A percentile compares a stretch with the other conserved stretches of the same genome.
phyloP scores from a whole-genome alignment of 2,797 vertebrate genomes.

The Cetoscarus ocellatus region DNA sequence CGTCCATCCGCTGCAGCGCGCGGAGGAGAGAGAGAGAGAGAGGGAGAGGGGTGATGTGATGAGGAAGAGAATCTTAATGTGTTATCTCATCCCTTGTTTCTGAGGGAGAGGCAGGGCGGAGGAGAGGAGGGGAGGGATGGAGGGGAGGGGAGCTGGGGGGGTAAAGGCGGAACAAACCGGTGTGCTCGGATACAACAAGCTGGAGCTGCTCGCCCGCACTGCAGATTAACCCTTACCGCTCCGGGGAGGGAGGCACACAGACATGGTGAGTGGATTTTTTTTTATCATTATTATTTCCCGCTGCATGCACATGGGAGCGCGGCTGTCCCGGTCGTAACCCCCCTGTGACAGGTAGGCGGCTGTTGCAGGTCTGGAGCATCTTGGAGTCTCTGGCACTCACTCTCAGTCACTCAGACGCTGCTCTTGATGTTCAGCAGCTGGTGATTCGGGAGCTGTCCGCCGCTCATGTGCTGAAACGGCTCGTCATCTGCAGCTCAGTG shows the following conservation, averaged over 20 bases:
- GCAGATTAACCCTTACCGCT: conserved; percentile 86
- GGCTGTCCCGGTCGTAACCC: not conserved
- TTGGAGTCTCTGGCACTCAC: conserved; percentile 19
- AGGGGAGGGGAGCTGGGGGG: conserved; percentile 45
- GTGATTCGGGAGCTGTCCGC: conserved; percentile 63
- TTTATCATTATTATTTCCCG: not conserved
- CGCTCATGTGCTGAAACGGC: conserved; percentile 69
- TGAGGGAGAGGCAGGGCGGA: conserved; percentile 59
- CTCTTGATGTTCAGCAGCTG: conserved; percentile 31
- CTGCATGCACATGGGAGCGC: conserved; percentile 21
- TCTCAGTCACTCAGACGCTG: conserved; percentile 13
- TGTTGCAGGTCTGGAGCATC: conserved; percentile 53
- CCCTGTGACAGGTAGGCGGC: conserved; percentile 49
- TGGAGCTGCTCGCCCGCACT: conserved; percentile 87
- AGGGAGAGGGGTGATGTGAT: conserved; percentile 24
- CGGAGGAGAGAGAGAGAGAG: not conserved
- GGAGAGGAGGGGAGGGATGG: conserved; percentile 15
- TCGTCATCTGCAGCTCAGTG: conserved; percentile 36
- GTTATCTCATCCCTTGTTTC: conserved; percentile 70
- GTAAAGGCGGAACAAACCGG: conserved; percentile 86
- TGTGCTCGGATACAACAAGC: conserved; percentile 83
- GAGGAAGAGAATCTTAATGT: conserved; percentile 54
- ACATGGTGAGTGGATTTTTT: conserved; percentile 76
- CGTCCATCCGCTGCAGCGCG: not conserved
- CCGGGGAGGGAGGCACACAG: conserved; percentile 61